Evolutionary conservation across 2,113 vertebrate species (phyloP).

Genomic region (Elgaria multicarinata): DNA sequence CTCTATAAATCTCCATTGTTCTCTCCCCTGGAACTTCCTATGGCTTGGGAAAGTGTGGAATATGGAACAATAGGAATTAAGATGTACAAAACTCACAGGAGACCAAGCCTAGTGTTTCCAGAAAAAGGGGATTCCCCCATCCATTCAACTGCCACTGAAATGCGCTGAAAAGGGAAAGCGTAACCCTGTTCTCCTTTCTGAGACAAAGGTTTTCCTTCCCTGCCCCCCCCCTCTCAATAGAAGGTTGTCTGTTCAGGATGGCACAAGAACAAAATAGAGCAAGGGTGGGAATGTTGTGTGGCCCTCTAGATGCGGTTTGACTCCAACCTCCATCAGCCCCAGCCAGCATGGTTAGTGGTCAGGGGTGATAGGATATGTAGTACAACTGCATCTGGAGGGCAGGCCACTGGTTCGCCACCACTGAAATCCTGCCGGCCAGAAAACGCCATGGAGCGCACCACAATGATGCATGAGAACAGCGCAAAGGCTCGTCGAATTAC

Average conservation of each 20-base stretch:
- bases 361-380: neutral
- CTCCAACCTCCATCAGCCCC: neutral
- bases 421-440: too few species aligned
- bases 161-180: neutral
- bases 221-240: neutral
- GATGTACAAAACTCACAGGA: neutral
- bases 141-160: neutral
- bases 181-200: neutral
- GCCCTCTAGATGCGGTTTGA: neutral
- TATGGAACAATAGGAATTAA: neutral
- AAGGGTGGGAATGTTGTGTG: neutral
- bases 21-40: neutral
- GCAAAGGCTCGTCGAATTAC: neutral
- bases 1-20: neutral
- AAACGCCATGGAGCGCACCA: neutral
- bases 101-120: neutral
- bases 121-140: neutral
- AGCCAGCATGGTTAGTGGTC: neutral
- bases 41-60: neutral
- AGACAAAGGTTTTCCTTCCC: neutral
- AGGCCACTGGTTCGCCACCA: too few species aligned
- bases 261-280: neutral
- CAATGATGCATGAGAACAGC: neutral
- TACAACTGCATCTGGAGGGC: too few species aligned
- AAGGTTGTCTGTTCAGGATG: neutral